Percentiles rank a stretch among this genome's conserved stretches.
These are phyloP conservation scores for Falco punctatus DNA, from an alignment of 2,113 vertebrate genomes.

Conservation along the genomic window DNA sequence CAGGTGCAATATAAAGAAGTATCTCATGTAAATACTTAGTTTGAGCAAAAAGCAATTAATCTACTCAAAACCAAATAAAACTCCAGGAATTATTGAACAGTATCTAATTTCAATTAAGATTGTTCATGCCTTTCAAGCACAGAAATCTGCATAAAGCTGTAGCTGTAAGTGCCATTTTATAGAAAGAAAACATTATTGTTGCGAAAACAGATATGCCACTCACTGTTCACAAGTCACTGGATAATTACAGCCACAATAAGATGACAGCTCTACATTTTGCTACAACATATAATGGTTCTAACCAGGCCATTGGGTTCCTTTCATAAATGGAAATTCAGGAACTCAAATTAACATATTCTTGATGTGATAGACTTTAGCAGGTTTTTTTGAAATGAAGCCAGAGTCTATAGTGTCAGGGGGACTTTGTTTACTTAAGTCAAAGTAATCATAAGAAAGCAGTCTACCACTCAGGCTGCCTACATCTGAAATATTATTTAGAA, in stretches of 20 bases:
- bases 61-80: neutral
- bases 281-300: neutral
- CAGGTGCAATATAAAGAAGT: neutral
- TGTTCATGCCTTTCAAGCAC: neutral
- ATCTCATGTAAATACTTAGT: neutral
- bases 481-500: neutral
- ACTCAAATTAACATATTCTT: slow-evolving; percentile 28
- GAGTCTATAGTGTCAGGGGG: neutral
- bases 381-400: neutral
- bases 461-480: neutral
- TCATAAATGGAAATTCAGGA: slow-evolving; percentile 16
- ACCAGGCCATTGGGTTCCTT: neutral
- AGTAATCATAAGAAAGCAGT: slow-evolving; percentile 12
- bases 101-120: neutral
- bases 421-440: slow-evolving; percentile 20
- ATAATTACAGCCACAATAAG: slow-evolving; percentile 13
- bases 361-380: neutral
- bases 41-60: neutral
- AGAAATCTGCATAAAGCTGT: neutral
- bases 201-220: neutral
- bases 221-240: neutral
- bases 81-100: neutral
- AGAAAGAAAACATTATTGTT: neutral
- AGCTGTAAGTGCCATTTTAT: neutral
- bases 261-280: slow-evolving; percentile 4